Percentiles rank a stretch among this genome's conserved stretches.
Conservation (phyloP, 1,140 invertebrate species). For the Dolichoris vasculosae region DNA sequence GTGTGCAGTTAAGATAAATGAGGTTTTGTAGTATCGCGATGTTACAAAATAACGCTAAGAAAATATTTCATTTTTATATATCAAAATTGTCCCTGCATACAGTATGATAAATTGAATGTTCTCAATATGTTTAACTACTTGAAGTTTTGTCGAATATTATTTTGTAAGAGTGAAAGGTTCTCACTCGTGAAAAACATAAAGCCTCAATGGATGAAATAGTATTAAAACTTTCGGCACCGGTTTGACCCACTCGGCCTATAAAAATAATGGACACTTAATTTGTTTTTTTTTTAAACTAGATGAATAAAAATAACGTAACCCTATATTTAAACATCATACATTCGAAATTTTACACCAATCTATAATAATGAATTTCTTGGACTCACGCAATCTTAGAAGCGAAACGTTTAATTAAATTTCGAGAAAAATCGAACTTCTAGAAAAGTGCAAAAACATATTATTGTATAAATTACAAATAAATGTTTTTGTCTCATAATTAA, state of each 20-base stretch:
- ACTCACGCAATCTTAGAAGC: neutral
- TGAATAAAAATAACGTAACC: neutral
- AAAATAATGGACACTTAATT: neutral
- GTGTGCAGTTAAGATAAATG: neutral
- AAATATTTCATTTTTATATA: neutral
- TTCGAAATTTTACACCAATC: neutral
- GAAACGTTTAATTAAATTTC: neutral
- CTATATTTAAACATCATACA: neutral
- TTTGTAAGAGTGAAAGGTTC: conserved; percentile 36
- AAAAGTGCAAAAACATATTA: neutral
- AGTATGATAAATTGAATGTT: neutral
- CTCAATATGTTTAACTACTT: neutral
- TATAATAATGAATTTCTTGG: conserved; percentile 7
- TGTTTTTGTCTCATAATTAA: neutral
- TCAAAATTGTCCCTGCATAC: conserved; percentile 16
- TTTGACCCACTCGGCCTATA: neutral
- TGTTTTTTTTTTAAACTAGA: neutral
- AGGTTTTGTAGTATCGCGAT: neutral
- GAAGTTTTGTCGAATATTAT: conserved; percentile 9
- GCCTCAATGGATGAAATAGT: neutral
- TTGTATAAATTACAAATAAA: neutral
- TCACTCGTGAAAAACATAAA: neutral
- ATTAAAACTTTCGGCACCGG: neutral
- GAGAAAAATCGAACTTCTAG: neutral
- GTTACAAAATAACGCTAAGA: neutral